Base-by-base conservation (phyloP, 1,140 invertebrate species). In the Diorhabda sublineata region DNA sequence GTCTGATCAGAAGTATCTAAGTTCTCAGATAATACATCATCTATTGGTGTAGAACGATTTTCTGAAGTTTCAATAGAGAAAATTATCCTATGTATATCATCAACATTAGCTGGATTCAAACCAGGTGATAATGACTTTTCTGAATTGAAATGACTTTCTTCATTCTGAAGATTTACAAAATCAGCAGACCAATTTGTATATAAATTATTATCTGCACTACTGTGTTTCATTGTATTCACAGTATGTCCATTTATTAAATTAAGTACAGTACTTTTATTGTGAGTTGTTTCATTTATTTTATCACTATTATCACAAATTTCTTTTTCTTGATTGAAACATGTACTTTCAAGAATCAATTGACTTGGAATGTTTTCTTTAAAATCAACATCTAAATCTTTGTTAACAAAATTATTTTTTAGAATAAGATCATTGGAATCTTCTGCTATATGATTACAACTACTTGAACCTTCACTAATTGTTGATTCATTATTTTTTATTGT, bases 401-500 rank as follows among this genome's bases (percentile, higher is more conserved):
- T 42, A 61, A 42, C 42, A 61, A 8, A 61, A 8, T 57, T 41
- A 47, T 42, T 57, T 65, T 65, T 65, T 7, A 4, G 5, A 9
- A 45, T 56, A 67, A 62, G 44, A 45, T 68, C 45, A 42, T 64
- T 42, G 9, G 42, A 9, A 58, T 42, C 8, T 44, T 60, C 58
- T 65, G 5, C 26, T 3, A 47, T 26, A 7, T 58, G n/a, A 4
- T 7, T 26, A 3, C 26, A 26, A 52, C 2, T 52, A 8, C n/a
- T 52, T n/a, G 47, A 52, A 52, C 47, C 47, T 8, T 6, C 6
- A 52, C 47, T 52, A 42, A 41, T 26, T 5, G 26, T 41, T 42
- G 59, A 42, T 42, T 61, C 59, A 61, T n/a, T 61, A 43, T 41
- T 42, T 11, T 41, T 42, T 5, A 8, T 42, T 61, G 57, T 60